Conservation (phyloP, 1,140 invertebrate genomes). For the Caenorhabditis latens region DNA sequence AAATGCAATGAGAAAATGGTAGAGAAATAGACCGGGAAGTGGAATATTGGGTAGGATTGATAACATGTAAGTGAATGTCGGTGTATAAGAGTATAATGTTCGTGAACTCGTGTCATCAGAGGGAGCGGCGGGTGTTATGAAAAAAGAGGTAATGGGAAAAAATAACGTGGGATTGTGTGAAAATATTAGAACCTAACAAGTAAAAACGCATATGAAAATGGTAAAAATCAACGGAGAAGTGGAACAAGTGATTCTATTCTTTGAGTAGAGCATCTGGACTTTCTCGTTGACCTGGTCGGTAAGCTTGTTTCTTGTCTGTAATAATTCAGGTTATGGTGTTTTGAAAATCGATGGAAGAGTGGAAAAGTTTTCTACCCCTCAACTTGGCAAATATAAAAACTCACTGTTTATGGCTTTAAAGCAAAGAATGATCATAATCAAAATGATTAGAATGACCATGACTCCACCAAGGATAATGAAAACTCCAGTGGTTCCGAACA, state of each 20-base stretch:
- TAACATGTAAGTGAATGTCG: background rate
- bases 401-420: slow-evolving; percentile 33
- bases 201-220: background rate
- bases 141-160: background rate
- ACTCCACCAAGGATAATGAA: slow-evolving; percentile 30
- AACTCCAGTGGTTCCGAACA: background rate
- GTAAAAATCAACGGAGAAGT: background rate
- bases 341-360: no score
- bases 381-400: background rate
- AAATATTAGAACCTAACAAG: slow-evolving; percentile 35
- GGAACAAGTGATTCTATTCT: background rate
- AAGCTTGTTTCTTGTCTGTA: slow-evolving; percentile 43
- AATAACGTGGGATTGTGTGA: background rate
- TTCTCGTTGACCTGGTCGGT: slow-evolving; percentile 41
- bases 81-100: background rate
- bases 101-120: slow-evolving; percentile 25
- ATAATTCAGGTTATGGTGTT: background rate
- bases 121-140: background rate
- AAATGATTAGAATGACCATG: background rate
- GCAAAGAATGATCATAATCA: background rate
- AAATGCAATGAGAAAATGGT: background rate
- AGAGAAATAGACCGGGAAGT: slow-evolving; percentile 18
- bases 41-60: background rate
- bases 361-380: no score
- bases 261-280: slow-evolving; percentile 46